Conservation (phyloP, 1,140 invertebrate species). For the Aporrectodea caliginosa region DNA sequence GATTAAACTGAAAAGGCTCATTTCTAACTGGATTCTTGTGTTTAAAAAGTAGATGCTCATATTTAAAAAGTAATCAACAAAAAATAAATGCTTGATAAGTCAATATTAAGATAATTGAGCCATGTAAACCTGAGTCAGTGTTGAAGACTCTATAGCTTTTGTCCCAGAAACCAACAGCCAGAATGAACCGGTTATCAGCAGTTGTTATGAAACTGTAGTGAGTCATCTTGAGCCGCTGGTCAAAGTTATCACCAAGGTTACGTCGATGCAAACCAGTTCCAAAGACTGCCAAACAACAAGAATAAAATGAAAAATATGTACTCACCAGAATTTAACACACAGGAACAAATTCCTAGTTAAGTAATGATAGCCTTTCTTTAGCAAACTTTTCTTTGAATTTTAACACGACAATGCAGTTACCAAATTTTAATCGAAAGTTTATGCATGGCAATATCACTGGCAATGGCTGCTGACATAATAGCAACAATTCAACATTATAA, state of each 20-base stretch:
- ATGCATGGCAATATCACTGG: no score
- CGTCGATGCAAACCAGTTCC: constrained; percentile 62
- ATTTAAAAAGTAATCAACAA: no score
- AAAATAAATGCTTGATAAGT: no score
- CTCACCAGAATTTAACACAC: background rate
- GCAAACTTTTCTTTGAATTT: no score
- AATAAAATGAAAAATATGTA: constrained; percentile 3
- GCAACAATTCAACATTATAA: no score
- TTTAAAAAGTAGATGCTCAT: no score
- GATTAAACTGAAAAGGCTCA: no score
- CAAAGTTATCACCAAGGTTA: constrained; percentile 85
- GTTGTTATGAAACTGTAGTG: constrained; percentile 96
- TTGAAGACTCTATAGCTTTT: constrained; percentile 97
- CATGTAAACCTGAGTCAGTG: constrained; percentile 86
- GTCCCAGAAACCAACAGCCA: constrained; percentile 99
- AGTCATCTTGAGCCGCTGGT: constrained; percentile 83
- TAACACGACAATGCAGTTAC: no score
- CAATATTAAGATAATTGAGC: no score
- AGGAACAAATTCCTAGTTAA: background rate
- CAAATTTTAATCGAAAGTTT: no score
- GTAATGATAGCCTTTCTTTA: background rate
- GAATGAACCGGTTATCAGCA: constrained; percentile 90
- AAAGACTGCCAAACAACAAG: constrained; percentile 53
- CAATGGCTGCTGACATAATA: no score
- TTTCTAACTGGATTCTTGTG: no score